phyloP scores from a whole-genome alignment of 2,888 invertebrate genomes.

The Drosophila lutescens region DNA sequence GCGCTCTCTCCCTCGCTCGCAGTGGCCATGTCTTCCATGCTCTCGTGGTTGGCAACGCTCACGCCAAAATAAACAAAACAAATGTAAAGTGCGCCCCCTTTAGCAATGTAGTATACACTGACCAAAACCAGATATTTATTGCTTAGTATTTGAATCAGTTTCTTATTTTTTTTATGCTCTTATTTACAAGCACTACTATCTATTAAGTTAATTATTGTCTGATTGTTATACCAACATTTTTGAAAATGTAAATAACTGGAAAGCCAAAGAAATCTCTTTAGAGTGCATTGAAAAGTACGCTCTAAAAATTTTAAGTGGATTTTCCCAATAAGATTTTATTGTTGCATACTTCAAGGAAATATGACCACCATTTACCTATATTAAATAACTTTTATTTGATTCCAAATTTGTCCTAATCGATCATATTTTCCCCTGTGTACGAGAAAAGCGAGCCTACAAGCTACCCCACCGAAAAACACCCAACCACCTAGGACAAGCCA shows the following conservation, averaged over 20 bases:
- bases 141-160: background rate
- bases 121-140: background rate
- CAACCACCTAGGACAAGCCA: conserved; percentile 45
- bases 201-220: no score
- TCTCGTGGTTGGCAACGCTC: conserved; percentile 64
- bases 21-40: conserved; percentile 32
- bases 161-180: no score
- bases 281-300: background rate
- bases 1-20: conserved; percentile 20
- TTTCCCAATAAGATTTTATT: background rate
- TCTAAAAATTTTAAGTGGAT: background rate
- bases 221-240: no score
- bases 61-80: conserved; percentile 78
- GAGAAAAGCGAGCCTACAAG: conserved; percentile 14
- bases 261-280: no score
- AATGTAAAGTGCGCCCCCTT: conserved; percentile 69
- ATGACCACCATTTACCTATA: no score
- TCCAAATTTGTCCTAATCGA: background rate
- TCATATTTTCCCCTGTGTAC: conserved; percentile 7
- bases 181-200: no score
- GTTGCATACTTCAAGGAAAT: conserved; percentile 3
- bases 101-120: conserved; percentile 27
- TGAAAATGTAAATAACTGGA: no score
- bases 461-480: conserved; percentile 3
- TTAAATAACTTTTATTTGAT: background rate